Base-by-base conservation (phyloP, 2,797 vertebrate species). In the Ctenopoma kingsleyae region DNA sequence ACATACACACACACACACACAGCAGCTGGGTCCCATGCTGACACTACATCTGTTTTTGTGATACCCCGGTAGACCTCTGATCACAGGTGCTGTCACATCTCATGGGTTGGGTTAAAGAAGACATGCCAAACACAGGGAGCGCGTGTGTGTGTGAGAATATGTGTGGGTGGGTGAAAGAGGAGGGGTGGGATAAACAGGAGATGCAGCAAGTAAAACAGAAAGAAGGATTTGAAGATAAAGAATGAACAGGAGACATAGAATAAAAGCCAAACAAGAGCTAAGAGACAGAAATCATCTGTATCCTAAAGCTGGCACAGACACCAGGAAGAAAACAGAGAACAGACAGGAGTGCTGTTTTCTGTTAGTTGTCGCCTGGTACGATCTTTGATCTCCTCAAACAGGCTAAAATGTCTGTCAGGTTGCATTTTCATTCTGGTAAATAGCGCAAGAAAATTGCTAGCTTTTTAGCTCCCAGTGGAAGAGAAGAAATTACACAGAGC, bases 31-130 rank as follows among this genome's bases (percentile, higher is more conserved):
- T 83, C 58, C 71, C 80, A 68, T 75, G 84, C 88, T 87, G 86
- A 82, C 76, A 64, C 63, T 63, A 86, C 88, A 90, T 90, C 88
- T 90, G 90, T 80, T 88, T 77, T 53, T 66, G 72, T 65, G 76
- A 84, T 71, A 73, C 56, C 40, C 25, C 17, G 0, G 63, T 72
- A 81, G 76, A 84, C 78, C 85, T 87, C 67, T 85, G 90, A 92
- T 90, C 91, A 84, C 84, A 88, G 81, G 82, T 79, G 71, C 76
- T 75, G 88, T 78, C 68, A 43, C 41, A 74, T 85, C 83, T 82
- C 70, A n/a, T 54, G 68, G 81, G 80, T 7, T 50, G 68, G 78
- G 83, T 80, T 86, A 80, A 84, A 84, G 75, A 64, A 76, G 80
- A 82, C 73, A 64, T 65, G 85, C 62, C 77, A 83, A 76, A 66